These are phyloP conservation scores for Brachionus asplanchnoidis DNA, from an alignment of 1,140 invertebrate genomes.

Conservation along the genomic window DNA sequence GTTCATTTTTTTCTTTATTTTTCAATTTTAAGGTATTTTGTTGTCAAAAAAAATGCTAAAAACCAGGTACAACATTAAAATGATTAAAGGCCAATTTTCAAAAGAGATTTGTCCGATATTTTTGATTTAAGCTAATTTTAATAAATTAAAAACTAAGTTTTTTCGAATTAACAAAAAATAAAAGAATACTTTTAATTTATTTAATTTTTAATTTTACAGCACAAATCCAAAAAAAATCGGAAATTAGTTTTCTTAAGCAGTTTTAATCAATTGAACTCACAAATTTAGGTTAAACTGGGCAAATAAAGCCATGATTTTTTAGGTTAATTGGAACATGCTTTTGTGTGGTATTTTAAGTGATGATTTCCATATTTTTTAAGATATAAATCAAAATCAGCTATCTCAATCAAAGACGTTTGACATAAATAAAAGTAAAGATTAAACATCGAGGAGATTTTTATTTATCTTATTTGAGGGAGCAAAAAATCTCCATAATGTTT, in stretches of 20 bases:
- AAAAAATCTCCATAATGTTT: not conserved
- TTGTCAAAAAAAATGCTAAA: too few relatives aligned
- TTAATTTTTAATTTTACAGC: too few relatives aligned
- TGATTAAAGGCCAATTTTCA: too few relatives aligned
- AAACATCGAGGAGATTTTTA: not conserved
- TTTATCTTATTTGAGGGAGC: not conserved
- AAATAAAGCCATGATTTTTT: not conserved
- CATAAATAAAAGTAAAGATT: not conserved
- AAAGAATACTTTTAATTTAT: too few relatives aligned
- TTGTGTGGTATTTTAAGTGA: not conserved
- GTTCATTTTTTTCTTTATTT: too few relatives aligned
- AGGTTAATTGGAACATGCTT: not conserved
- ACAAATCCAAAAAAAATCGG: too few relatives aligned
- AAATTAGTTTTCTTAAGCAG: not conserved
- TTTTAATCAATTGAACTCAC: not conserved
- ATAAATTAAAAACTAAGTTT: too few relatives aligned
- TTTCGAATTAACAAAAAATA: too few relatives aligned
- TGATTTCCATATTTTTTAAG: not conserved
- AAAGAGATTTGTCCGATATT: too few relatives aligned
- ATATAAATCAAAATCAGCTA: not conserved
- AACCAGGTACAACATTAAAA: too few relatives aligned
- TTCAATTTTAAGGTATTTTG: too few relatives aligned
- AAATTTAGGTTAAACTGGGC: not conserved
- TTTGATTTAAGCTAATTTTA: too few relatives aligned
- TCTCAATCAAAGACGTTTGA: not conserved